A percentile compares a stretch with the other conserved stretches of the same genome.
Evolutionary conservation across 2,888 invertebrate genomes (phyloP).

Genomic region (Sussaba pulchella): DNA sequence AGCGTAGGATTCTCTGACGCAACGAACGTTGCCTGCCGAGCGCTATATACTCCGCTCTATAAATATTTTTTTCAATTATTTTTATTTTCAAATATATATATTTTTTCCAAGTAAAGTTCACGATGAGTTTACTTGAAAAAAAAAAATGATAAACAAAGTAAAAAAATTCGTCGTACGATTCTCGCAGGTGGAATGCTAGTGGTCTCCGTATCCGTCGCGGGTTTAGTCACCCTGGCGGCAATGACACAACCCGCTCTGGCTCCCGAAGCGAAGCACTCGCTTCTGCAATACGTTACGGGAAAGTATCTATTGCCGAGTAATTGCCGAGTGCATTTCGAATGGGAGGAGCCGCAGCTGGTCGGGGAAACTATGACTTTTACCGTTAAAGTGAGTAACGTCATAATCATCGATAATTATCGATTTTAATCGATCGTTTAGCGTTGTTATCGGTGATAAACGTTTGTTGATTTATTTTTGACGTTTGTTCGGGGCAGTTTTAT

Average conservation of each 20-base stretch:
- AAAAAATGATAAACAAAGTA: too few species aligned
- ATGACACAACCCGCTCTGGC: conserved; percentile 96
- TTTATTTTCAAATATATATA: too few species aligned
- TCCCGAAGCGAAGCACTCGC: conserved; percentile 95
- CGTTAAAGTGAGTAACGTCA: conserved; percentile 86
- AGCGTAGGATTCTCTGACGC: too few species aligned
- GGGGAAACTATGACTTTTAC: conserved; percentile 97
- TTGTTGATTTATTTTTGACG: too few species aligned
- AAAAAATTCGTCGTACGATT: too few species aligned
- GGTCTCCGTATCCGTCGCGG: conserved; percentile 95
- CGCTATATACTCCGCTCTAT: too few species aligned
- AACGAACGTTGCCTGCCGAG: too few species aligned
- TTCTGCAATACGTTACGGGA: conserved; percentile 96
- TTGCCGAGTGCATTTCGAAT: conserved; percentile 94
- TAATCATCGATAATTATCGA: conserved; percentile 1
- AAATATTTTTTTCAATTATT: too few species aligned
- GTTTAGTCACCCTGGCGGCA: conserved; percentile 94
- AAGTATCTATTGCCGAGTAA: conserved; percentile 95
- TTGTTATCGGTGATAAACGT: too few species aligned
- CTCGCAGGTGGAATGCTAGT: conserved; percentile 93
- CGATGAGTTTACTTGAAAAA: too few species aligned
- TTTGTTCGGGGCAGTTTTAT: conserved; percentile 93
- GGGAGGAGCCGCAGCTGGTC: conserved; percentile 95
- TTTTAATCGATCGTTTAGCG: too few species aligned
- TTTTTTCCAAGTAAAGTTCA: too few species aligned